phyloP scores from a whole-genome alignment of 2,113 vertebrate genomes.

The Taurulus bubalis region DNA sequence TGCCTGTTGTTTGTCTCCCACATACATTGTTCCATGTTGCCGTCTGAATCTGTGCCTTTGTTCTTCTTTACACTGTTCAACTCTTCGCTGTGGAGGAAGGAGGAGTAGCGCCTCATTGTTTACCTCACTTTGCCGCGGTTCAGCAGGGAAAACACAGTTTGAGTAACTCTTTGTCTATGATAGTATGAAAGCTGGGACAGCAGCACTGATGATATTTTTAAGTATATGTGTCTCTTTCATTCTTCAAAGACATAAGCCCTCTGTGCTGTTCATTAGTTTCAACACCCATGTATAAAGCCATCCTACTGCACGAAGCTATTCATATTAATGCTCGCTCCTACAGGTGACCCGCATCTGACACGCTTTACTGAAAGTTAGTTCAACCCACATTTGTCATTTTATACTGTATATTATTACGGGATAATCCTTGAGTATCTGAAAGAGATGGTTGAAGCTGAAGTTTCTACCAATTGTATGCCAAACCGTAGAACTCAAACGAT shows the following conservation, averaged over 20 bases:
- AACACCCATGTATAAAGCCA: conserved; percentile 16
- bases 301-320: conserved; percentile 17
- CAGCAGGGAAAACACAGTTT: conserved; percentile 15
- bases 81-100: not conserved
- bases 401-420: conserved; percentile 16
- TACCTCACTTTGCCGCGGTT: conserved; percentile 35
- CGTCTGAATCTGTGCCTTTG: conserved; percentile 35
- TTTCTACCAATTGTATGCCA: not conserved
- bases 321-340: conserved; percentile 31
- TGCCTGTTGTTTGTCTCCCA: conserved; percentile 51
- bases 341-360: conserved; percentile 26
- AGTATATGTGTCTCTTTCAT: conserved; percentile 26
- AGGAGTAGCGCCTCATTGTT: conserved; percentile 25
- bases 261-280: conserved; percentile 8
- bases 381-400: conserved; percentile 18
- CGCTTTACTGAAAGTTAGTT: conserved; percentile 32
- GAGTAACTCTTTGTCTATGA: conserved; percentile 15
- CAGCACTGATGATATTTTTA: conserved; percentile 25
- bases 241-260: conserved; percentile 22
- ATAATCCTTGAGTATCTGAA: not conserved
- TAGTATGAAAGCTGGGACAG: conserved; percentile 20
- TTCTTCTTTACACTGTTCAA: conserved; percentile 27
- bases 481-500: not conserved
- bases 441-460: conserved; percentile 1
- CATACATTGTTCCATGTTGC: conserved; percentile 40